Percentiles rank a stretch among this genome's conserved stretches.
Evolutionary conservation across 2,888 invertebrate species (phyloP).

Genomic region (Lepetodrilus schrolli): DNA sequence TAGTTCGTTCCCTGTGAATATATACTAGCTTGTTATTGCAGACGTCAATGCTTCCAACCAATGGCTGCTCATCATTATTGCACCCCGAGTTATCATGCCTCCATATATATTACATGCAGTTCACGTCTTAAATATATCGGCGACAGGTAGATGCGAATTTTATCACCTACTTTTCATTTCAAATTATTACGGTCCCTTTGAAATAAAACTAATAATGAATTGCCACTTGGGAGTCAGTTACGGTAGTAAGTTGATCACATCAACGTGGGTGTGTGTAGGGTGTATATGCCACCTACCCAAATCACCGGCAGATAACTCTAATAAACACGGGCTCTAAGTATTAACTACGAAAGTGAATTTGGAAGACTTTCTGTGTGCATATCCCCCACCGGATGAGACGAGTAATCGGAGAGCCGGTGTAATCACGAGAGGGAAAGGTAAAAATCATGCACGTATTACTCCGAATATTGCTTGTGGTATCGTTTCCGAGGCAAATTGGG

Average conservation of each 20-base stretch:
- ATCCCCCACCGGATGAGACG: slow-evolving; percentile 3
- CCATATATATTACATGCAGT: too few relatives aligned
- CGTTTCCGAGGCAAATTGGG: slow-evolving; percentile 24
- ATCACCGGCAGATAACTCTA: too few relatives aligned
- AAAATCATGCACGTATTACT: slow-evolving; percentile 18
- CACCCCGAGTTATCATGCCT: too few relatives aligned
- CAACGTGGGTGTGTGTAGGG: background rate
- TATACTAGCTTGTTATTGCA: too few relatives aligned
- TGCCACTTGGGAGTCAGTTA: background rate
- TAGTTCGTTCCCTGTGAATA: too few relatives aligned
- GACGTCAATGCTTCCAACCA: too few relatives aligned
- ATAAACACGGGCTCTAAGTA: too few relatives aligned
- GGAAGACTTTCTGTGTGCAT: background rate
- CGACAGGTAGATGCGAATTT: background rate
- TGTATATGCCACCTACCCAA: too few relatives aligned
- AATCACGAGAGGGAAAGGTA: slow-evolving; percentile 12
- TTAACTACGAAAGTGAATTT: too few relatives aligned
- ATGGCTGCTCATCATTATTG: too few relatives aligned
- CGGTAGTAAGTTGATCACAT: background rate
- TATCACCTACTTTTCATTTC: background rate
- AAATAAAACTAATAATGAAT: background rate
- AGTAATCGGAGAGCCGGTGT: slow-evolving; percentile 8
- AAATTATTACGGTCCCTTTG: background rate
- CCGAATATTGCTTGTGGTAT: slow-evolving; percentile 16
- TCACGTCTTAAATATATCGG: background rate